A percentile compares a stretch with the other conserved stretches of the same genome.
These are phyloP conservation scores for Scomber colias DNA, from an alignment of 2,113 vertebrate genomes.

Conservation along the genomic window DNA sequence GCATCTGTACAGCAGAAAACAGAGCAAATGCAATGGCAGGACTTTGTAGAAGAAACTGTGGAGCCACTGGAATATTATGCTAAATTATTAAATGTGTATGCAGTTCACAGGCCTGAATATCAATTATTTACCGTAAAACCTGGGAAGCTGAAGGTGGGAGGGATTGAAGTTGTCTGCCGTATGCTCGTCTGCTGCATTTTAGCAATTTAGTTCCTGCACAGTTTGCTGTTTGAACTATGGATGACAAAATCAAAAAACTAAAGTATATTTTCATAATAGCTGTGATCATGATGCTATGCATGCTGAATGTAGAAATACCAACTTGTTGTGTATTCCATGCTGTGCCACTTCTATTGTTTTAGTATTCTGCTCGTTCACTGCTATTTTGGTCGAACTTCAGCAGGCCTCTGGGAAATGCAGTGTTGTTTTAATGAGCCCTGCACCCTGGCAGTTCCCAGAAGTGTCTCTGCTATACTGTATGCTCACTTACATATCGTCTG, in stretches of 20 bases:
- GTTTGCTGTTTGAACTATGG: constrained; percentile 12
- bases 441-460: constrained; percentile 19
- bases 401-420: constrained; percentile 50
- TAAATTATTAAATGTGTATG: constrained; percentile 77
- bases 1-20: constrained; percentile 79
- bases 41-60: constrained; percentile 41
- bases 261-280: background rate
- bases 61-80: constrained; percentile 65
- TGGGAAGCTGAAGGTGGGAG: constrained; percentile 62
- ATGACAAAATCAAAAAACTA: constrained; percentile 7
- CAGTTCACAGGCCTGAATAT: constrained; percentile 71
- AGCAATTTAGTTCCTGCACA: constrained; percentile 1
- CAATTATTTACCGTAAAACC: constrained; percentile 79
- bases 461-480: constrained; percentile 14
- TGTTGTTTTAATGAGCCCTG: constrained; percentile 69
- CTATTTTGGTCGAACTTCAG: constrained; percentile 53
- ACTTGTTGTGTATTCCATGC: background rate
- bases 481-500: constrained; percentile 5
- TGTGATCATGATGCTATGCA: constrained; percentile 12
- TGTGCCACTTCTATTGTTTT: constrained; percentile 1
- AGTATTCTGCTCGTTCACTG: constrained; percentile 37
- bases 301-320: constrained; percentile 13
- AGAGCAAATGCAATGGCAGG: constrained; percentile 57
- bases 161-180: constrained; percentile 43
- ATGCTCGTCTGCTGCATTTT: constrained; percentile 26